phyloP scores from a whole-genome alignment of 2,797 vertebrate genomes.

The Cuculus canorus region DNA sequence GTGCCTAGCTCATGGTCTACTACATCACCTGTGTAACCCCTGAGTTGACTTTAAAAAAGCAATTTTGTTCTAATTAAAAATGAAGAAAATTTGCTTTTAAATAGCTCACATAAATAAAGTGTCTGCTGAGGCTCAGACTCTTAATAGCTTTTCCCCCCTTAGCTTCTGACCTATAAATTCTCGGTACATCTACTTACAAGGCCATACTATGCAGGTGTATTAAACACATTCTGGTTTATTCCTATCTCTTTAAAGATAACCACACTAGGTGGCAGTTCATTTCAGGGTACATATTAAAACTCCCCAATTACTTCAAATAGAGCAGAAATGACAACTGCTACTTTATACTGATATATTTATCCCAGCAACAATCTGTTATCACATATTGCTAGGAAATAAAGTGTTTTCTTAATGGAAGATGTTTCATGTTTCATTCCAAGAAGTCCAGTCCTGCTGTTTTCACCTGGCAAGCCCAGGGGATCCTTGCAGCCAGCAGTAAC shows the following conservation, averaged over 20 bases:
- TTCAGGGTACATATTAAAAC: conserved; percentile 41
- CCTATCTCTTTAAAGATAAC: conserved; percentile 6
- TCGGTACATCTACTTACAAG: neutral
- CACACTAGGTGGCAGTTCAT: neutral
- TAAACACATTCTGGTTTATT: conserved; percentile 19
- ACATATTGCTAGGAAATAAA: neutral
- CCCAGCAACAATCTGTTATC: conserved; percentile 49
- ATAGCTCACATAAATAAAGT: neutral
- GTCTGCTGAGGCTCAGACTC: neutral
- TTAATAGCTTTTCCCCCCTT: neutral
- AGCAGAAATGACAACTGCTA: conserved; percentile 43
- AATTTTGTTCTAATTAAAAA: neutral
- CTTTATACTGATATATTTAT: conserved; percentile 31
- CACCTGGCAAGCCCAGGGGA: conserved; percentile 8
- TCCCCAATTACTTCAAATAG: conserved; percentile 25
- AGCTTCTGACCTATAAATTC: conserved; percentile 42
- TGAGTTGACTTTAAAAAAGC: neutral
- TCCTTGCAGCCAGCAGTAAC: neutral
- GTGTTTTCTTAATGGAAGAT: neutral
- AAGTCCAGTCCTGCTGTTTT: neutral
- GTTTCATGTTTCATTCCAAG: neutral
- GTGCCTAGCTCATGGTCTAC: neutral
- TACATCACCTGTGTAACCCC: neutral
- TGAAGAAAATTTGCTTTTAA: conserved; percentile 19
- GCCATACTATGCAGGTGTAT: neutral